Base-by-base conservation (phyloP, 2,113 vertebrate species). In the Falcunculus frontatus region DNA sequence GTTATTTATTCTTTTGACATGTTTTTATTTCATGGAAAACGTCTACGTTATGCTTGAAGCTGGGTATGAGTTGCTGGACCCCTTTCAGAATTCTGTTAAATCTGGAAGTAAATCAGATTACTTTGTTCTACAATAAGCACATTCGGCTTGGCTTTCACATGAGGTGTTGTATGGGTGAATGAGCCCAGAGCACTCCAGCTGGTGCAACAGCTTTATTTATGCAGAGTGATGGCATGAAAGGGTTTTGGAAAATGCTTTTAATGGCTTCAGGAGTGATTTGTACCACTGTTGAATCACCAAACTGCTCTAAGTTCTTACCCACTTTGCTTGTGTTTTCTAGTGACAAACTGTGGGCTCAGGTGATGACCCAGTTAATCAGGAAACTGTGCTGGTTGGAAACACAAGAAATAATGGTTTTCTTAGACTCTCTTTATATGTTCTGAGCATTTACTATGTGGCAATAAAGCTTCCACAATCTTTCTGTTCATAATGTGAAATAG, bases 181-280 rank as follows among this genome's bases (percentile, higher is more conserved):
- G 96, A 97, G 86, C 88, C 90, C 94, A 95, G 96, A 95, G 88
- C 76, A 53, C 92, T 96, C 94, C 96, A 97, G 94, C 94, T 97
- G 96, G 93, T 92, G 87, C 87, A 97, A 85, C 90, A 97, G 93
- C 93, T 96, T 97, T 97, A 95, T 96, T 97, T 97, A 95, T 96
- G 88, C 67, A 83, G 72, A 92, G 77, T 70, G 84, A 86, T 89
- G 93, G 90, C 84, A 83, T 95, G 89, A 97, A 96, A 93, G 72
- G 64, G 60, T 87, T 95, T 94, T 82, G 52, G 53, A 89, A 92
- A 96, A 72, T 76, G 76, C 78, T 89, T 90, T 92, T 97, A 97
- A 94, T 96, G 90, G 84, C 75, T 87, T 95, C 70, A 79, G 77
- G 59, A 91, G 67, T 49, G 64, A 88, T 93, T 84, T 63, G 39